Percentiles rank a stretch among this genome's conserved stretches.
phyloP scores from a whole-genome alignment of 2,797 vertebrate species.

The Phoebastria nigripes region DNA sequence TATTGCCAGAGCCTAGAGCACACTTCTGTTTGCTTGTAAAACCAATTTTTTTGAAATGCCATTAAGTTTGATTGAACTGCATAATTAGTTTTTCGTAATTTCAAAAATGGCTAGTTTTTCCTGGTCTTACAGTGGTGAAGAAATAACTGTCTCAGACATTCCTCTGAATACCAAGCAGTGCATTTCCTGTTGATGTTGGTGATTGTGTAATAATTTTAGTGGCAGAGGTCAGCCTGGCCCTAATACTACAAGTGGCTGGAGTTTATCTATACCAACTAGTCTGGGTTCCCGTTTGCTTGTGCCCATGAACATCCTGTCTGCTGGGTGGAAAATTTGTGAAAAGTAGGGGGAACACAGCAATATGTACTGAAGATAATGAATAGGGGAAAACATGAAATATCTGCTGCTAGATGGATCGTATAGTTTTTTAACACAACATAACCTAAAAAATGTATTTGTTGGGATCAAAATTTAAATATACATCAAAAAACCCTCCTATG shows the following conservation, averaged over 20 bases:
- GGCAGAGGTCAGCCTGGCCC: background rate
- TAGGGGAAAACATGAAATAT: accelerated
- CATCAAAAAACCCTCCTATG: accelerated
- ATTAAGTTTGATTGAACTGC: background rate
- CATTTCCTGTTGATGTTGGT: background rate
- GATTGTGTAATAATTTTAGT: background rate
- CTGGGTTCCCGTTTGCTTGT: background rate
- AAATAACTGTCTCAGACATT: background rate
- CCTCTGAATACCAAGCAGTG: background rate
- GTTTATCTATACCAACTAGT: background rate
- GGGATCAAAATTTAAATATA: background rate
- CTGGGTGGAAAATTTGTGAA: background rate
- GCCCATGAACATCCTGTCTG: background rate
- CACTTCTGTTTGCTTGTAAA: background rate
- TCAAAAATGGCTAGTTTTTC: background rate
- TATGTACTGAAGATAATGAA: accelerated
- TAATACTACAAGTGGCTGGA: background rate
- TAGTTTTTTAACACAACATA: background rate
- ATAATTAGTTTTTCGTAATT: background rate
- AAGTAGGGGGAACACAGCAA: background rate
- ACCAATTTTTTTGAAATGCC: background rate
- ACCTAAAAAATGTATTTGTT: background rate
- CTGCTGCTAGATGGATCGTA: background rate
- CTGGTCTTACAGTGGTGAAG: background rate
- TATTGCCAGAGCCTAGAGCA: background rate